Evolutionary conservation across 2,113 vertebrate genomes (phyloP).

Genomic region (Prunella himalayana): DNA sequence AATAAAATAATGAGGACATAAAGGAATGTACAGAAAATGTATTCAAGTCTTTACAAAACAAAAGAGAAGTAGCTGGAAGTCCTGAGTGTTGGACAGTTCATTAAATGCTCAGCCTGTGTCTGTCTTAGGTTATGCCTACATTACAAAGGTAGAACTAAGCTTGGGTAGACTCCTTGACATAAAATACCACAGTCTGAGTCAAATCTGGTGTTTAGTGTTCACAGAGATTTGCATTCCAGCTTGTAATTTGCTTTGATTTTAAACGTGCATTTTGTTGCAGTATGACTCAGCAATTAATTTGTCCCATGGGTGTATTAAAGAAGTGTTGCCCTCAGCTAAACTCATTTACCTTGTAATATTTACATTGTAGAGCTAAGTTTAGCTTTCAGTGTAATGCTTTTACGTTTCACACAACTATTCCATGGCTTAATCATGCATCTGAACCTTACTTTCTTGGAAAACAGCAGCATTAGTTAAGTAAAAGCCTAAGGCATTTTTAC

Average conservation of each 20-base stretch:
- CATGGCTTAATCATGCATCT: background rate
- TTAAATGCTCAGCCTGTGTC: background rate
- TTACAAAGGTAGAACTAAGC: background rate
- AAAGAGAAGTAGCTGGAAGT: background rate
- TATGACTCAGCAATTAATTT: background rate
- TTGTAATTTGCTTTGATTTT: background rate
- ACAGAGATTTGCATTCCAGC: background rate
- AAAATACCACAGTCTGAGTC: background rate
- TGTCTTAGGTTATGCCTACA: background rate
- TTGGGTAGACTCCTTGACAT: background rate
- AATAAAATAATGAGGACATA: background rate
- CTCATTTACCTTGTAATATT: background rate
- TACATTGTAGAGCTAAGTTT: conserved; percentile 16
- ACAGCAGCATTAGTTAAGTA: background rate
- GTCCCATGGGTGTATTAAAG: background rate
- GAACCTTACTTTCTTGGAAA: background rate
- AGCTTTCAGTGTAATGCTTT: background rate
- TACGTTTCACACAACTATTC: background rate
- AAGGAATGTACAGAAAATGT: background rate
- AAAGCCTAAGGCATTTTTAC: background rate
- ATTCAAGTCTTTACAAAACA: background rate
- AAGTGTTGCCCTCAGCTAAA: background rate
- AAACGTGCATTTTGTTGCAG: background rate
- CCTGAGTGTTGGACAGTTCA: background rate
- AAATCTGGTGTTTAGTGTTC: background rate